Evolutionary conservation across 1,140 invertebrate species (phyloP).

Genomic region (Papilio dardanus): DNA sequence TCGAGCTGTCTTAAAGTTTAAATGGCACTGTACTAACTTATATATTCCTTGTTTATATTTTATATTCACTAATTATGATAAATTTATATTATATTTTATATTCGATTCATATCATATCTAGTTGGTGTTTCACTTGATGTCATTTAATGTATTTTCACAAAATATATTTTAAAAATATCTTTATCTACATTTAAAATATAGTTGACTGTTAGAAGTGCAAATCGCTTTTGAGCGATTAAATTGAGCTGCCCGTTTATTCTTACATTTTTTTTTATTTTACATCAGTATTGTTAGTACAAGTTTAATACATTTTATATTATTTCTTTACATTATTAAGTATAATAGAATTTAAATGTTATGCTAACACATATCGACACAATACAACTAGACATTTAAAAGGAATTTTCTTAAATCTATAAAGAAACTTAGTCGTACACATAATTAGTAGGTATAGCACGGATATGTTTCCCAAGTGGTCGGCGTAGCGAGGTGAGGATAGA

Average conservation of each 20-base stretch:
- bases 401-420: slow-evolving; percentile 19
- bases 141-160: slow-evolving; percentile 28
- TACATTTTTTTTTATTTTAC: neutral
- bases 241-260: slow-evolving; percentile 15
- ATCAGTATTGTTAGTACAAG: neutral
- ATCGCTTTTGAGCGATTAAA: slow-evolving; percentile 17
- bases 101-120: slow-evolving; percentile 18
- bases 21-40: neutral
- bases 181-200: slow-evolving; percentile 26
- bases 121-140: slow-evolving; percentile 25
- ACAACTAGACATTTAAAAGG: slow-evolving; percentile 25
- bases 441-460: slow-evolving; percentile 31
- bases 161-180: slow-evolving; percentile 31
- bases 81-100: no score
- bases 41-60: neutral
- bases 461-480: slow-evolving; percentile 26
- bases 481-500: neutral
- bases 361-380: slow-evolving; percentile 29
- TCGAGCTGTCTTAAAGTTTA: neutral
- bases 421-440: slow-evolving; percentile 4
- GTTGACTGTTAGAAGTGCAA: slow-evolving; percentile 17
- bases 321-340: neutral
- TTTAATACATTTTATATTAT: neutral
- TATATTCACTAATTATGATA: neutral
- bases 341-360: slow-evolving; percentile 20